A percentile compares a stretch with the other conserved stretches of the same genome.
phyloP scores from a whole-genome alignment of 2,888 invertebrate genomes.

The Criorhina ranunculi region DNA sequence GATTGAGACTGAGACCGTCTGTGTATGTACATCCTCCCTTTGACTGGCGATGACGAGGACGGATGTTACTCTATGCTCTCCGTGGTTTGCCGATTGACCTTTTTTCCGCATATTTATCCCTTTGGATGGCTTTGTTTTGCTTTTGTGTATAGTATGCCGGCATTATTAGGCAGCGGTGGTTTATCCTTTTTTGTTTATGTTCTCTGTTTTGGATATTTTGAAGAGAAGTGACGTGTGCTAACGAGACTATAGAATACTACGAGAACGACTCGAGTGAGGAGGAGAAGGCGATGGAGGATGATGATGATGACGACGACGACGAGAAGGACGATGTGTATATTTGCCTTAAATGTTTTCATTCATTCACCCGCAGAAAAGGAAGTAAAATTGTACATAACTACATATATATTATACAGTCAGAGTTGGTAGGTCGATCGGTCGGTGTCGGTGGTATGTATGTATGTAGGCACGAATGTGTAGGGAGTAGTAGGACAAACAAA shows the following conservation, averaged over 20 bases:
- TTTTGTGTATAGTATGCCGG: constrained; percentile 60
- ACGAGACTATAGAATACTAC: constrained; percentile 62
- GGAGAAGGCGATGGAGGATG: constrained; percentile 19
- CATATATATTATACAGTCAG: constrained; percentile 6
- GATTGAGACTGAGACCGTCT: neutral
- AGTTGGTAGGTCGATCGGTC: constrained; percentile 46
- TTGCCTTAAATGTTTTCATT: constrained; percentile 67
- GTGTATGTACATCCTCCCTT: neutral
- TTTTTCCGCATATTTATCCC: constrained; percentile 72
- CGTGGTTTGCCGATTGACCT: constrained; percentile 64
- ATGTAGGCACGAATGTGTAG: constrained; percentile 52
- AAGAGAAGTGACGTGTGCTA: constrained; percentile 76
- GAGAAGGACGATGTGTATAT: constrained; percentile 59
- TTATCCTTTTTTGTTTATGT: constrained; percentile 59
- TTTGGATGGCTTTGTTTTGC: constrained; percentile 61
- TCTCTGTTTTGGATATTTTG: constrained; percentile 72
- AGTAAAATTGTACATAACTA: constrained; percentile 28
- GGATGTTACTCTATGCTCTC: constrained; percentile 33
- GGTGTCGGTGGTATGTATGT: constrained; percentile 41
- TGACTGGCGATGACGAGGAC: constrained; percentile 22
- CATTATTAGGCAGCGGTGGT: constrained; percentile 69
- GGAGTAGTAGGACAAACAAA: constrained; percentile 45
- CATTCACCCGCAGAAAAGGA: constrained; percentile 73
- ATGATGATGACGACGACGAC: constrained; percentile 27
- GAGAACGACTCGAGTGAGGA: constrained; percentile 13